Percentiles rank a stretch among this genome's conserved stretches.
These are phyloP conservation scores for Hypena proboscidalis DNA, from an alignment of 2,888 invertebrate species.

Conservation along the genomic window DNA sequence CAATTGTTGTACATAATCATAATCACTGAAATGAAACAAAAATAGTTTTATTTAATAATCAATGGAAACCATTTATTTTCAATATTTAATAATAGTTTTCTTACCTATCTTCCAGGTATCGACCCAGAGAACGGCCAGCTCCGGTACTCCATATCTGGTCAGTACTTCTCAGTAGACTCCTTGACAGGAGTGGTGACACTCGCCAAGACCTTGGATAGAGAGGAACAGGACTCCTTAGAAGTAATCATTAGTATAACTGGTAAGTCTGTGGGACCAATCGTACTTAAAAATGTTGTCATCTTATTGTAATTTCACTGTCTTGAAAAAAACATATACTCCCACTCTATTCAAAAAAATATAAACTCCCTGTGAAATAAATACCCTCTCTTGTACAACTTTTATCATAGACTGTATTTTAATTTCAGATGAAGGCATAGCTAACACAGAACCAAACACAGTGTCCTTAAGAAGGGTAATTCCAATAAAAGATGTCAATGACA, in stretches of 20 bases:
- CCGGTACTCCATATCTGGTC: conserved; percentile 92
- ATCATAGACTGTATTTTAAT: not conserved
- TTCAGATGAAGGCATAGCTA: conserved; percentile 88
- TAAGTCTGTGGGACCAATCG: conserved; percentile 47
- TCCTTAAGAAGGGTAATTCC: conserved; percentile 91
- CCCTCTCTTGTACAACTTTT: not conserved
- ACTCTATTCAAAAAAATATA: too few species aligned
- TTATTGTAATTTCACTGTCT: not conserved
- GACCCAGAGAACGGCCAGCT: conserved; percentile 91
- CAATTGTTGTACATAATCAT: too few species aligned
- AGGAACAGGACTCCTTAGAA: conserved; percentile 88
- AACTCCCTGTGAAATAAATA: too few species aligned
- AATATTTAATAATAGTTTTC: not conserved
- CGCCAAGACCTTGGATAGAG: conserved; percentile 89
- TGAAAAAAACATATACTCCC: not conserved
- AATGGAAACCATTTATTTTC: too few species aligned
- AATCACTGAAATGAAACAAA: too few species aligned
- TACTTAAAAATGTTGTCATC: conserved; percentile 1
- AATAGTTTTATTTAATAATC: too few species aligned
- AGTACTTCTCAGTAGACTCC: conserved; percentile 91
- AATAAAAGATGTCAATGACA: conserved; percentile 92
- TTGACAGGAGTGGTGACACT: conserved; percentile 90
- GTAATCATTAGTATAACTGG: conserved; percentile 93
- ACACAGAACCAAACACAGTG: conserved; percentile 91
- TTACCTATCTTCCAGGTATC: conserved; percentile 81